These are phyloP conservation scores for Gibbula magus DNA, from an alignment of 2,888 invertebrate genomes.

Conservation along the genomic window DNA sequence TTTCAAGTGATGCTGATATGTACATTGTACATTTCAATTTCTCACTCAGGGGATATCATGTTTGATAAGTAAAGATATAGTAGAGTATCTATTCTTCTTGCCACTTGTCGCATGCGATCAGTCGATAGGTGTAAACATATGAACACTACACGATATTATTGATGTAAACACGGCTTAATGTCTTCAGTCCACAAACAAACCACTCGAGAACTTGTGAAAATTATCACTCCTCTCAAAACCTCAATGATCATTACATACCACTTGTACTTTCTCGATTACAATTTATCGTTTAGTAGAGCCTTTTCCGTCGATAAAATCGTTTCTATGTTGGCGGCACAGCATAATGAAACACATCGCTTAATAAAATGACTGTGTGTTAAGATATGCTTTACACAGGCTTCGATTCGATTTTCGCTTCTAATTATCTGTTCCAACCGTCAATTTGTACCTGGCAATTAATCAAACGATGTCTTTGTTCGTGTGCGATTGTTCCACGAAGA, in stretches of 20 bases:
- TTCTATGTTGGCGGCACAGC: background rate
- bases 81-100: background rate
- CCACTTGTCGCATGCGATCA: background rate
- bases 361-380: background rate
- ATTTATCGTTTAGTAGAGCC: constrained; percentile 2
- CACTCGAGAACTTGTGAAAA: background rate
- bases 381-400: background rate
- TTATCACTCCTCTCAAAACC: background rate
- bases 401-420: background rate
- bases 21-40: too few relatives aligned
- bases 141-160: background rate
- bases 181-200: background rate
- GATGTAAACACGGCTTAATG: constrained; percentile 14
- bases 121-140: constrained; percentile 3
- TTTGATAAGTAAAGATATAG: constrained; percentile 11
- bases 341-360: background rate
- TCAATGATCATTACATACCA: background rate
- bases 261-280: background rate
- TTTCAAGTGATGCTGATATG: too few relatives aligned
- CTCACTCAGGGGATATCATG: background rate
- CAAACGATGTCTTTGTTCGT: background rate
- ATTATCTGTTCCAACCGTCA: background rate
- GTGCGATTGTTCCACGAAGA: too few relatives aligned
- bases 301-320: constrained; percentile 13
- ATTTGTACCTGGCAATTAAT: constrained; percentile 4